These are phyloP conservation scores for Masnerella sp. DNA, from an alignment of 2,888 invertebrate genomes.

Conservation along the genomic window DNA sequence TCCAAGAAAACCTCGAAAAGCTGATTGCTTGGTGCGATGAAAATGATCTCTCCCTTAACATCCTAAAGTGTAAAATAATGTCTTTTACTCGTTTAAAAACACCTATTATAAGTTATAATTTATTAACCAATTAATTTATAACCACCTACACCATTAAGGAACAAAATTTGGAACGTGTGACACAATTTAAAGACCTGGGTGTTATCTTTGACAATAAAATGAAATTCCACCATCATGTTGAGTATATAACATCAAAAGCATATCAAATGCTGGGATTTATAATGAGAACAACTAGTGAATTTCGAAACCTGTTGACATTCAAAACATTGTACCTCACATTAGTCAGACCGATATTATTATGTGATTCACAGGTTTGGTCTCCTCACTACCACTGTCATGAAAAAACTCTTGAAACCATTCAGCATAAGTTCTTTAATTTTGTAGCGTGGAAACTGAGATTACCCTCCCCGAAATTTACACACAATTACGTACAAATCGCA, in stretches of 20 bases:
- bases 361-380: neutral
- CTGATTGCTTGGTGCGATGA: neutral
- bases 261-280: neutral
- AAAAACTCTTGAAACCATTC: neutral
- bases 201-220: neutral
- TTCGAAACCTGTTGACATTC: neutral
- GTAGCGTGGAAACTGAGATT: neutral
- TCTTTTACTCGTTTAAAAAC: neutral
- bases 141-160: neutral
- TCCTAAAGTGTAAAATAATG: constrained; percentile 14
- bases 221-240: constrained; percentile 1
- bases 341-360: too few relatives aligned
- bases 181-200: constrained; percentile 5
- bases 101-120: constrained; percentile 2
- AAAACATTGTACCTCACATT: neutral
- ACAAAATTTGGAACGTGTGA: neutral
- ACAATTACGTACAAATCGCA: neutral
- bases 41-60: constrained; percentile 3
- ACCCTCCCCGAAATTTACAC: neutral
- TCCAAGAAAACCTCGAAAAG: neutral
- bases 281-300: neutral
- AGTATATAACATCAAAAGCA: constrained; percentile 1
- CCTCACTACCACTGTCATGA: neutral
- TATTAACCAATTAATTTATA: too few relatives aligned
- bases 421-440: neutral